These are phyloP conservation scores for Philypnodon macrostomus DNA, from an alignment of 2,797 vertebrate genomes.

Conservation along the genomic window DNA sequence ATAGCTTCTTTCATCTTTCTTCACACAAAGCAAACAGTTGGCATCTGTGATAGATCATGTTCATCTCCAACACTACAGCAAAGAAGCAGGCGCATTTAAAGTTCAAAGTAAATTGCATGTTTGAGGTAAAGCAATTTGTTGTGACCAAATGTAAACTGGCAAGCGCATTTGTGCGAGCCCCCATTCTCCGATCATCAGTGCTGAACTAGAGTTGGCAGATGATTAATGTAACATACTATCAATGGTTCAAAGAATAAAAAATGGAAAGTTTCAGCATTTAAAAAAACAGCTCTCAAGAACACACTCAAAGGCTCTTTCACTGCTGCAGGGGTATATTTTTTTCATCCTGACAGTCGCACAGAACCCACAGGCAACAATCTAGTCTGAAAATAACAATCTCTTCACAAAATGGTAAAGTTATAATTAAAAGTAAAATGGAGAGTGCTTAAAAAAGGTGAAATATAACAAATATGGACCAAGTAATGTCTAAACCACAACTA, in stretches of 20 bases:
- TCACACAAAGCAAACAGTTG: slow-evolving; percentile 39
- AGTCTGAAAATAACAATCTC: slow-evolving; percentile 29
- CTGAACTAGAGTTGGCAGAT: slow-evolving; percentile 35
- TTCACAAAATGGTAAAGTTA: slow-evolving; percentile 20
- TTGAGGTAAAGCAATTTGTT: slow-evolving; percentile 22
- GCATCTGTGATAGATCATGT: slow-evolving; percentile 37
- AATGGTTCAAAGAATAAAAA: slow-evolving; percentile 18
- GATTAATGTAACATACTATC: slow-evolving; percentile 24
- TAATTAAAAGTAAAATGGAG: slow-evolving; percentile 40
- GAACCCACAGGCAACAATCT: slow-evolving; percentile 28
- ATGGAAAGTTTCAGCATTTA: slow-evolving; percentile 18
- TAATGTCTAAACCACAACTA: too few relatives aligned
- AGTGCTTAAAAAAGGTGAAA: slow-evolving; percentile 11
- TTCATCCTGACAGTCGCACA: slow-evolving; percentile 18
- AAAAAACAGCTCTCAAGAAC: slow-evolving; percentile 12
- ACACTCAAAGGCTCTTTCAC: slow-evolving; percentile 3
- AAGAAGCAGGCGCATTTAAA: slow-evolving; percentile 14
- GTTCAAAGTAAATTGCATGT: slow-evolving; percentile 35
- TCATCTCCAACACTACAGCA: slow-evolving; percentile 18
- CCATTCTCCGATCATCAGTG: slow-evolving; percentile 9
- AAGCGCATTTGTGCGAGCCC: slow-evolving; percentile 12
- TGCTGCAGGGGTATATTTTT: slow-evolving; percentile 5
- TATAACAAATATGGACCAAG: too few relatives aligned
- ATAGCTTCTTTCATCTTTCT: slow-evolving; percentile 45
- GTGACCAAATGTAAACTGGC: slow-evolving; percentile 25